Base-by-base conservation (phyloP, 2,888 invertebrate genomes). In the Campopleginae sp. region DNA sequence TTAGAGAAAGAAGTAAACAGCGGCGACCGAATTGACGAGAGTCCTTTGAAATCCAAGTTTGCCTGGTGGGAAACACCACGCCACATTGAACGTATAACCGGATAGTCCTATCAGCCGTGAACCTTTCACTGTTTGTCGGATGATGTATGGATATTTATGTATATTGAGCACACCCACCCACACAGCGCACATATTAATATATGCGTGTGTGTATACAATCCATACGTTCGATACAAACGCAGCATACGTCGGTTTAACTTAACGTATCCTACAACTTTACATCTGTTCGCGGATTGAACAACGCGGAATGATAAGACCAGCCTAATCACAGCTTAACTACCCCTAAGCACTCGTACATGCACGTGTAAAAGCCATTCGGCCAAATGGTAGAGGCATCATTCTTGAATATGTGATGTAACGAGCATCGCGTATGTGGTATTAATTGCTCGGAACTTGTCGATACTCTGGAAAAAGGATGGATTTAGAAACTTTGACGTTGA, bases 21-120 rank as follows among this genome's bases (percentile, higher is more conserved):
- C n/a, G n/a, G 70, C 33, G 82, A 82, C 75, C 65, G 66, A 63
- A 46, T 48, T 70, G 19, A 54, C 19, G 66, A 31, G 10, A 44
- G 42, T n/a, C 81, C 80, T 51, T 71, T 46, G 82, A 87, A 87
- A 91, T 84, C 82, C 82, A 82, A 82, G 75, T 79, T 85, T 70
- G 17, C 66, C 27, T 51, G 27, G 17, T 46, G 70, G 65, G 71
- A 71, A 80, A 80, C 79, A 76, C 58, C 78, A 82, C 51, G 84
- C 70, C 79, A 81, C 84, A 85, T 85, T 78, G 77, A 85, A 82
- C 84, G 68, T 75, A 81, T 85, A 85, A 85, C 82, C 75, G 75
- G 85, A 79, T 85, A 78, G 77, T 63, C 74, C 63, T 65, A 81
- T 84, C 81, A 71, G 58, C 78, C 74, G 74, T 68, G 71, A 65